Percentiles rank a stretch among this genome's conserved stretches.
Evolutionary conservation across 2,797 vertebrate species (phyloP).

Genomic region (Falco columbarius): DNA sequence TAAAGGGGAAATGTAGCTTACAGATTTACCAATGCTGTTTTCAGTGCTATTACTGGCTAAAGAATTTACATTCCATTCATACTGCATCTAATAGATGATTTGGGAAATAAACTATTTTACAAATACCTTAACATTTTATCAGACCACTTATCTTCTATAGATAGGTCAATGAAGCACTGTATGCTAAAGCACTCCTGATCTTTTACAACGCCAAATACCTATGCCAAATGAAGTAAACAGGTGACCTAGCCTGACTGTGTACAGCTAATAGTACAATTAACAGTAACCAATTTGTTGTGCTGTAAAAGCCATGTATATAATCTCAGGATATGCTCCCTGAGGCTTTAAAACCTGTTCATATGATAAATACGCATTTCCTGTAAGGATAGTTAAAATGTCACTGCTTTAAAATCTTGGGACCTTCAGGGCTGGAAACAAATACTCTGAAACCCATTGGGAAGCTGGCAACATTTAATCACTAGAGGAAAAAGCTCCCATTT

Average conservation of each 20-base stretch:
- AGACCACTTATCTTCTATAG: background rate
- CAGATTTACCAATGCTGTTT: background rate
- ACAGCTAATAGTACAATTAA: background rate
- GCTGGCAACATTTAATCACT: background rate
- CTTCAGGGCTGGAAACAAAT: background rate
- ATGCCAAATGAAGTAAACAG: background rate
- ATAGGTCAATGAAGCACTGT: background rate
- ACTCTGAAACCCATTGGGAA: background rate
- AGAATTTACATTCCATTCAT: background rate
- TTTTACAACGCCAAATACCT: background rate
- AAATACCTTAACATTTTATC: background rate
- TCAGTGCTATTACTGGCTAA: background rate
- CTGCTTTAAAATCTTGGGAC: background rate
- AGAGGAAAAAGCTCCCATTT: background rate
- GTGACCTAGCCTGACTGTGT: background rate
- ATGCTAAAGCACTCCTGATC: background rate
- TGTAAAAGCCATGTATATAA: background rate
- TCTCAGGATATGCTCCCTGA: background rate
- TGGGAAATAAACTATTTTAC: background rate
- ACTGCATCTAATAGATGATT: background rate
- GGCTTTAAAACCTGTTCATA: background rate
- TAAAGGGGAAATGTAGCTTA: background rate
- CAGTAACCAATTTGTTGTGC: background rate
- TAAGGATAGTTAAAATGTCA: background rate
- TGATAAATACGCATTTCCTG: constrained; percentile 12